Percentiles rank a stretch among this genome's conserved stretches.
These are phyloP conservation scores for Myotis pilosus DNA, from an alignment of 2,797 vertebrate species.

Conservation along the genomic window DNA sequence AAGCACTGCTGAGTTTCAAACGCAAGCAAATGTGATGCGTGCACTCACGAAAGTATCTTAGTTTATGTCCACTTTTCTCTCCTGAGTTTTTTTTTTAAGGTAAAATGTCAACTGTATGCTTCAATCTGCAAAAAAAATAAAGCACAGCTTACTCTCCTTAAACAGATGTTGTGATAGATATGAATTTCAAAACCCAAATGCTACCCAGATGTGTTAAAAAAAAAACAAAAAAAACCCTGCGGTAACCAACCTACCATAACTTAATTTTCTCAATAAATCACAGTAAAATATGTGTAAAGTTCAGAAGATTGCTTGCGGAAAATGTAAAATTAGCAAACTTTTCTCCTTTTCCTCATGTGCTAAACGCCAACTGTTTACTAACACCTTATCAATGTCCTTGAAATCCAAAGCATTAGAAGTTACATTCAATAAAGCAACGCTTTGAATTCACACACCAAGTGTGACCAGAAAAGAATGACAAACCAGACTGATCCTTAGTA, in stretches of 20 bases:
- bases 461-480: neutral
- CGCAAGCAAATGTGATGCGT: neutral
- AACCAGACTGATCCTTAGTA: neutral
- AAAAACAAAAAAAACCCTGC: neutral
- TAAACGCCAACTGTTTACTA: neutral
- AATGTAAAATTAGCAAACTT: conserved; percentile 27
- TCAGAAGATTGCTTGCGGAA: conserved; percentile 44
- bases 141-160: conserved; percentile 35
- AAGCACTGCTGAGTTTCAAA: conserved; percentile 41
- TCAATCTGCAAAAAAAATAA: conserved; percentile 28
- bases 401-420: conserved; percentile 29
- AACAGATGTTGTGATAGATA: conserved; percentile 29
- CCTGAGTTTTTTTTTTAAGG: neutral
- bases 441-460: conserved; percentile 8
- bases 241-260: neutral
- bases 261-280: conserved; percentile 39
- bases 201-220: neutral
- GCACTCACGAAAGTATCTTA: conserved; percentile 30
- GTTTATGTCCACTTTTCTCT: conserved; percentile 53
- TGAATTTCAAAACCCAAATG: conserved; percentile 57
- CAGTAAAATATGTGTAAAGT: conserved; percentile 3
- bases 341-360: neutral
- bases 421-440: neutral
- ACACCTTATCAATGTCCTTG: neutral
- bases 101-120: conserved; percentile 34